Evolutionary conservation across 2,888 invertebrate genomes (phyloP).

Genomic region (Hypselothyrea guttata): DNA sequence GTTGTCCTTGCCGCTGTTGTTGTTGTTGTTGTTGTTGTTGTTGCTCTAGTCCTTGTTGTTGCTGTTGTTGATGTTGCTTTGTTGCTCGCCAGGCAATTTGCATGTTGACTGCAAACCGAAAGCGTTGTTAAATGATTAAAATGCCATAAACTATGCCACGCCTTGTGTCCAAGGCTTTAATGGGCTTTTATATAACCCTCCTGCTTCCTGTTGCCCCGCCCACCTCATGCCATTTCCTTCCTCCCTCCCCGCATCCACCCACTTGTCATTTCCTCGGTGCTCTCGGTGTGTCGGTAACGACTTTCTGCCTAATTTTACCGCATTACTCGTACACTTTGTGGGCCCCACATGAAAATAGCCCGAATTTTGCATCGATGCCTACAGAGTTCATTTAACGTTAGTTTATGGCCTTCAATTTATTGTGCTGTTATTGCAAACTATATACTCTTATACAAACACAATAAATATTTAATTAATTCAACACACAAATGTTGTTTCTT

Average conservation of each 20-base stretch:
- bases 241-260: neutral
- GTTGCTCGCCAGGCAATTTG: constrained; percentile 62
- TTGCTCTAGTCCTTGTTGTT: constrained; percentile 5
- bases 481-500: too few species aligned
- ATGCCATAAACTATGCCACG: constrained; percentile 69
- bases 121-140: constrained; percentile 72
- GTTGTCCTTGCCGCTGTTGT: constrained; percentile 26
- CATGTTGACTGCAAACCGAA: constrained; percentile 70
- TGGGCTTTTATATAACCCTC: constrained; percentile 47
- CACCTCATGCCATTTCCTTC: neutral
- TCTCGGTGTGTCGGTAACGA: constrained; percentile 15
- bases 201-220: neutral
- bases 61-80: constrained; percentile 31
- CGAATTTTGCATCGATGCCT: constrained; percentile 16
- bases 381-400: constrained; percentile 8
- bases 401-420: neutral
- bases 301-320: constrained; percentile 51
- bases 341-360: constrained; percentile 22
- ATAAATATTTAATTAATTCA: too few species aligned
- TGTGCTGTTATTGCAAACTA: too few species aligned
- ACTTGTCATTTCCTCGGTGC: neutral
- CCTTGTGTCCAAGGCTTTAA: constrained; percentile 42
- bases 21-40: constrained; percentile 10
- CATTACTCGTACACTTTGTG: constrained; percentile 39
- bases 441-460: too few species aligned